Percentiles rank a stretch among this genome's conserved stretches.
phyloP scores from a whole-genome alignment of 2,888 invertebrate genomes.

The Corythucha ciliata region DNA sequence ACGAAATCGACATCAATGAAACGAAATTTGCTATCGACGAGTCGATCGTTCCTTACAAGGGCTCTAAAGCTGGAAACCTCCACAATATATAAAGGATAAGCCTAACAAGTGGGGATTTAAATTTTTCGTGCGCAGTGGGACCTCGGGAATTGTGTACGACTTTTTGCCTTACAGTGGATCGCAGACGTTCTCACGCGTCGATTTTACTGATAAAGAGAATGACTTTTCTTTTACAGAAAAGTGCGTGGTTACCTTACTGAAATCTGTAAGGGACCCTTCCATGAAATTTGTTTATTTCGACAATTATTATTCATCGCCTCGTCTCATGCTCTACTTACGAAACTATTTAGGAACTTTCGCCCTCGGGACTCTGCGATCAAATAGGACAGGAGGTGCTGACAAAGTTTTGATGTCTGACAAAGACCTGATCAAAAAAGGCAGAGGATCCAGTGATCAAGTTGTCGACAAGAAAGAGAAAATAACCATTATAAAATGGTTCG shows the following conservation, averaged over 20 bases:
- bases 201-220: not conserved
- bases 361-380: conserved; percentile 5
- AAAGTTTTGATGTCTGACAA: not conserved
- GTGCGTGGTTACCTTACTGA: not conserved
- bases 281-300: not conserved
- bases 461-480: not conserved
- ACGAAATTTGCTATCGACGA: conserved; percentile 35
- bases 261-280: not conserved
- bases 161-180: not conserved
- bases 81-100: conserved; percentile 39
- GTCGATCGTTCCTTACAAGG: conserved; percentile 40
- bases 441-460: not conserved
- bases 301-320: conserved; percentile 9
- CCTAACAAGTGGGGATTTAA: conserved; percentile 40
- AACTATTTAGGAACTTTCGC: conserved; percentile 5
- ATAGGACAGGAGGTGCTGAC: conserved; percentile 1
- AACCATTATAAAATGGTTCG: not conserved
- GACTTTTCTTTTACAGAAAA: not conserved
- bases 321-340: conserved; percentile 4
- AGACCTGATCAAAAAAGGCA: conserved; percentile 1
- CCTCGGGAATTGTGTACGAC: conserved; percentile 35
- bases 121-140: conserved; percentile 38
- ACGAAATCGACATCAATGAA: conserved; percentile 28
- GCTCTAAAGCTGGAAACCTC: conserved; percentile 37
- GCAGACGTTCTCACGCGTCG: not conserved